These are phyloP conservation scores for Osmoderma eremita DNA, from an alignment of 2,888 invertebrate genomes.

Conservation along the genomic window DNA sequence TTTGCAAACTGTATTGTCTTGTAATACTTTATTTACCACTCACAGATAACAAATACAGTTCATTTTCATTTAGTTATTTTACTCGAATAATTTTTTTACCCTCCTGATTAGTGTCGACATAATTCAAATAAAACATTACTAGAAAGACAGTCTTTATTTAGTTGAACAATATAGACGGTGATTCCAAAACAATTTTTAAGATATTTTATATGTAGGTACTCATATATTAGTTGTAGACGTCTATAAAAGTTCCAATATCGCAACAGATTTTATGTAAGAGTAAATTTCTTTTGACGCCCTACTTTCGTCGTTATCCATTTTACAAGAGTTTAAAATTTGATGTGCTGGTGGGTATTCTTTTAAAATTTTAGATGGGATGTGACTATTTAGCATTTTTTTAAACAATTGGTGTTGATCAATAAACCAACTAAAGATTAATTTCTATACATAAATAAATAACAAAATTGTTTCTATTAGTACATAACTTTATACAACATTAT, in stretches of 20 bases:
- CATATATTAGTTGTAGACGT: slow-evolving; percentile 6
- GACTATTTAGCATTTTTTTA: neutral
- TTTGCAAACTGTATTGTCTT: no score
- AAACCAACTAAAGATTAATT: slow-evolving; percentile 29
- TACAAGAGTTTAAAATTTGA: slow-evolving; percentile 7
- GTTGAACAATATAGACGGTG: slow-evolving; percentile 24
- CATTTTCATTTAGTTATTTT: no score
- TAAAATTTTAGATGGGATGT: neutral
- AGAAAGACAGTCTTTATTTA: slow-evolving; percentile 41
- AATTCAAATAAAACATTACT: slow-evolving; percentile 15
- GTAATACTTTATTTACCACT: no score
- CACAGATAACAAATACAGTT: no score
- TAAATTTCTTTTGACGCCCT: slow-evolving; percentile 5
- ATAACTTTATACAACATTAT: slow-evolving; percentile 27
- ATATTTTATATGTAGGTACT: slow-evolving; percentile 29
- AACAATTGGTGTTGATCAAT: slow-evolving; percentile 19
- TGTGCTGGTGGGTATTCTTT: slow-evolving; percentile 21
- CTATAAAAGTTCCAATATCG: slow-evolving; percentile 18
- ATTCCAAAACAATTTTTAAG: slow-evolving; percentile 27
- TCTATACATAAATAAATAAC: slow-evolving; percentile 36
- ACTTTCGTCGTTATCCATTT: neutral
- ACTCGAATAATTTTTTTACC: no score
- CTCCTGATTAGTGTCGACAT: no score
- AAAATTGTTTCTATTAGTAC: slow-evolving; percentile 19
- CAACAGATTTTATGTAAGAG: slow-evolving; percentile 2